Conservation (phyloP, 2,888 invertebrate genomes). For the Cheilosia scutellata region DNA sequence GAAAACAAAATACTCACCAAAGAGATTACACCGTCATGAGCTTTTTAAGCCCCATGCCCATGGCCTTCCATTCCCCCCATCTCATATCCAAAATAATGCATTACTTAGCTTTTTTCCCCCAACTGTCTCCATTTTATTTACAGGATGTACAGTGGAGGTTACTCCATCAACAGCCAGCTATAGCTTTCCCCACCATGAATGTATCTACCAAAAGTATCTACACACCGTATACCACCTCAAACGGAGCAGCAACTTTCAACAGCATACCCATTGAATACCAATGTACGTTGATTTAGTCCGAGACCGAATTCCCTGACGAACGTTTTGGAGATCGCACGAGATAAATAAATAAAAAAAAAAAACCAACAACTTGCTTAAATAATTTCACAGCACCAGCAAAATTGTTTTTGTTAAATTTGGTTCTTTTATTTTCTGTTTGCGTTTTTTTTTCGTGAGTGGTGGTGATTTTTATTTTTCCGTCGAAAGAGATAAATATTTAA, state of each 20-base stretch:
- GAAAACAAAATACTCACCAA: neutral
- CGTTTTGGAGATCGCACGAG: constrained; percentile 79
- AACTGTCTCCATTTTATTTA: constrained; percentile 44
- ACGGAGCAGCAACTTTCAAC: constrained; percentile 60
- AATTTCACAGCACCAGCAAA: constrained; percentile 29
- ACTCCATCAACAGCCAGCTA: constrained; percentile 32
- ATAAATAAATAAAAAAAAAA: constrained; percentile 14
- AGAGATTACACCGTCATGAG: constrained; percentile 36
- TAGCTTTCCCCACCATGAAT: constrained; percentile 62
- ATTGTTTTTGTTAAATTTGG: constrained; percentile 27
- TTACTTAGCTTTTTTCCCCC: constrained; percentile 39
- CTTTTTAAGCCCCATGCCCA: constrained; percentile 39
- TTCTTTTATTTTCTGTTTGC: constrained; percentile 10
- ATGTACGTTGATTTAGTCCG: constrained; percentile 79
- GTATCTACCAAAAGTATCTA: constrained; percentile 70
- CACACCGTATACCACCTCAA: constrained; percentile 34
- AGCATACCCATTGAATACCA: constrained; percentile 59
- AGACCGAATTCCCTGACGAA: constrained; percentile 83
- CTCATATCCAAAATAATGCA: constrained; percentile 8
- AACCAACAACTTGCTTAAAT: constrained; percentile 21
- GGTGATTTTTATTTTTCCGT: constrained; percentile 43
- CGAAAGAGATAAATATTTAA: neutral
- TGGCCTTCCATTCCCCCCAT: neutral
- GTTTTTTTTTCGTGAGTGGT: constrained; percentile 40
- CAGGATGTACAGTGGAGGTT: constrained; percentile 53